Evolutionary conservation across 2,888 invertebrate genomes (phyloP).

Genomic region (Steinernema hermaphroditum): DNA sequence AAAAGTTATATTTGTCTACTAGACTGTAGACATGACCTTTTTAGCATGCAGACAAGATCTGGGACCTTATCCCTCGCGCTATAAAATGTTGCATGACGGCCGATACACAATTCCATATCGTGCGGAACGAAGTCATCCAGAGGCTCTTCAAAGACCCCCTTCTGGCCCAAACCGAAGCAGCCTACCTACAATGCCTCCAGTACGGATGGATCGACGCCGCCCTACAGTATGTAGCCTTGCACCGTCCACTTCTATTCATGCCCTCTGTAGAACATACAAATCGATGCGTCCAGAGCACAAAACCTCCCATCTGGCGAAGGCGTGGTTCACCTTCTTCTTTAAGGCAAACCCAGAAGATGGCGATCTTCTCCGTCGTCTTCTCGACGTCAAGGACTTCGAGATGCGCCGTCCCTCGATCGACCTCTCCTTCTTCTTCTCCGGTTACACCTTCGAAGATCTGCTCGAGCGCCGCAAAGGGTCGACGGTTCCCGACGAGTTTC

Average conservation of each 20-base stretch:
- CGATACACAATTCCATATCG: neutral
- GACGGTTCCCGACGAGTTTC: neutral
- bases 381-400: neutral
- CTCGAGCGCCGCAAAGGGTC: neutral
- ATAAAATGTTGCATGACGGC: neutral
- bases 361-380: neutral
- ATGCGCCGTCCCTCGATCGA: neutral
- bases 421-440: neutral
- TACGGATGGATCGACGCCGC: constrained; percentile 1
- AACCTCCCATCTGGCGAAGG: neutral
- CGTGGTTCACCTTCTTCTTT: constrained; percentile 5
- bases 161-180: neutral
- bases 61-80: neutral
- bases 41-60: neutral
- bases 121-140: neutral
- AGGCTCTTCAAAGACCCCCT: neutral
- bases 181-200: neutral
- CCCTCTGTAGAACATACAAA: neutral
- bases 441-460: neutral
- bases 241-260: neutral
- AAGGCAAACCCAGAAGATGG: neutral
- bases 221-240: neutral
- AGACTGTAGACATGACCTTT: neutral
- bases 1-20: no score
- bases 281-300: neutral